These are phyloP conservation scores for Tiliqua scincoides DNA, from an alignment of 2,113 vertebrate species.

Conservation along the genomic window DNA sequence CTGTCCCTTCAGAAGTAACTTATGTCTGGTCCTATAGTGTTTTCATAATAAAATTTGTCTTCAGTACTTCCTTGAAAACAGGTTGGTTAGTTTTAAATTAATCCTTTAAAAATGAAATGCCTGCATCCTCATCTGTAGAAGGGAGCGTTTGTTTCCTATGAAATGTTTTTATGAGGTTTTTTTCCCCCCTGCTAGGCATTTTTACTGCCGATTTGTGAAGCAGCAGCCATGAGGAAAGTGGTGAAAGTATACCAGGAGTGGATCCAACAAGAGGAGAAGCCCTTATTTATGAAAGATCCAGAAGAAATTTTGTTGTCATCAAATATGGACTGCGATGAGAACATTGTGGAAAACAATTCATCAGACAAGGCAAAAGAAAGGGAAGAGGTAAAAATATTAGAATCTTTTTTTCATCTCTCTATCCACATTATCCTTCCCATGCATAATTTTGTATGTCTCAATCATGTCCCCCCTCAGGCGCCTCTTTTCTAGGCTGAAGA, in stretches of 20 bases:
- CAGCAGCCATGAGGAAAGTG: conserved; percentile 96
- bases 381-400: conserved; percentile 75
- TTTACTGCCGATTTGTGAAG: conserved; percentile 95
- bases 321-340: conserved; percentile 75
- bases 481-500: no score
- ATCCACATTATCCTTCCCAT: no score
- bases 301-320: conserved; percentile 81
- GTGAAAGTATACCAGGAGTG: conserved; percentile 98
- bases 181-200: conserved; percentile 82
- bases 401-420: conserved; percentile 1
- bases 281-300: conserved; percentile 95
- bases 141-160: background rate
- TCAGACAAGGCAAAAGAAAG: conserved; percentile 82
- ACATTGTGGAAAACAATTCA: conserved; percentile 76
- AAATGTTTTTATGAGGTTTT: background rate
- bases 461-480: no score
- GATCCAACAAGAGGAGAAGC: conserved; percentile 97
- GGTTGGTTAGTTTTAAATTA: background rate
- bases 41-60: background rate
- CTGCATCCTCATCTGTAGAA: background rate
- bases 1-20: background rate
- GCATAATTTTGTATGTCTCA: no score
- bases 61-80: background rate
- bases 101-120: background rate
- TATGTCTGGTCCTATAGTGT: background rate